phyloP scores from a whole-genome alignment of 2,888 invertebrate species.

The Eristalis pertinax region DNA sequence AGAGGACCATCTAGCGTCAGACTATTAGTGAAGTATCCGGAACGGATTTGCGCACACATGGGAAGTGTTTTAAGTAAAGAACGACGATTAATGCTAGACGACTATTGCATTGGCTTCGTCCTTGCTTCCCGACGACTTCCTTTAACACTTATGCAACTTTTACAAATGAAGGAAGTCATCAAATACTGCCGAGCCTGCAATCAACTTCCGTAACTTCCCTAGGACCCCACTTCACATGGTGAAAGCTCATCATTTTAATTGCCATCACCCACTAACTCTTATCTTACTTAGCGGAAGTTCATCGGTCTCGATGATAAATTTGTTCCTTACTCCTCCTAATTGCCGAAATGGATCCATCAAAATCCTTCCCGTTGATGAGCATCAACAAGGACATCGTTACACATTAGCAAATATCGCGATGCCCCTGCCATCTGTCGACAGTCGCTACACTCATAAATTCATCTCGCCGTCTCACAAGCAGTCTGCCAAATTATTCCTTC shows the following conservation, averaged over 20 bases:
- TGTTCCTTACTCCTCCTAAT: neutral
- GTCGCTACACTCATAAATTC: neutral
- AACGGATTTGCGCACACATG: too few relatives aligned
- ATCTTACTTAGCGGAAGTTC: constrained; percentile 4
- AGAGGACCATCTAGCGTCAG: too few relatives aligned
- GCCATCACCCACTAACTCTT: neutral
- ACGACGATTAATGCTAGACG: too few relatives aligned
- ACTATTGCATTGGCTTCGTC: too few relatives aligned
- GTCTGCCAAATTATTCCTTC: neutral
- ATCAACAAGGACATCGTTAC: neutral
- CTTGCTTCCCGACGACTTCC: too few relatives aligned
- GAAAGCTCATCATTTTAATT: neutral
- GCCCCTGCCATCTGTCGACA: constrained; percentile 15
- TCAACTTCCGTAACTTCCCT: neutral
- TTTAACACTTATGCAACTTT: too few relatives aligned
- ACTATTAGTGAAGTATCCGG: too few relatives aligned
- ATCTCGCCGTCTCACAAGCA: neutral
- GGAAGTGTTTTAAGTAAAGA: too few relatives aligned
- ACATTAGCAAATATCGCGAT: constrained; percentile 30
- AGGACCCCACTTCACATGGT: neutral
- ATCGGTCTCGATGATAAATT: neutral
- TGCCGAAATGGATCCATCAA: constrained; percentile 33
- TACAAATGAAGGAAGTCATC: too few relatives aligned
- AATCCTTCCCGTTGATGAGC: neutral
- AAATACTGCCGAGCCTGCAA: too few relatives aligned